phyloP scores from a whole-genome alignment of 2,797 vertebrate species.

The Staurois parvus region DNA sequence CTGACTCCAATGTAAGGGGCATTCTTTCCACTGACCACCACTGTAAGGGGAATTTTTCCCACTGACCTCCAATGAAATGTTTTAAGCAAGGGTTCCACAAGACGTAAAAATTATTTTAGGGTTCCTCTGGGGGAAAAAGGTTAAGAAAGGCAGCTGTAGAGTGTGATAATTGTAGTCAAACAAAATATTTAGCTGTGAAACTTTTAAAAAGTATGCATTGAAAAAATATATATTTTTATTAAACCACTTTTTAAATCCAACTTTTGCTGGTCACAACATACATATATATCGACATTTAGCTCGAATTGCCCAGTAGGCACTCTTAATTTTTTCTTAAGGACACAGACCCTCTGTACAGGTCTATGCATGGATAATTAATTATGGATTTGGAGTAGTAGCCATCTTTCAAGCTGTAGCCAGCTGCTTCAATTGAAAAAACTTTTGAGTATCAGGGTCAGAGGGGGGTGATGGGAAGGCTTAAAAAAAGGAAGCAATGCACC shows the following conservation, averaged over 20 bases:
- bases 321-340: not conserved
- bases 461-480: not conserved
- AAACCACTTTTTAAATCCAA: not conserved
- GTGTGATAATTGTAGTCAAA: too few species aligned
- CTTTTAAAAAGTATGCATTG: not conserved
- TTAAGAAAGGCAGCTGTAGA: too few species aligned
- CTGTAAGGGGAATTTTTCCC: too few species aligned
- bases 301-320: not conserved
- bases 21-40: too few species aligned
- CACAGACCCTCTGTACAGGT: not conserved
- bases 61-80: too few species aligned
- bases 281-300: not conserved
- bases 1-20: too few species aligned
- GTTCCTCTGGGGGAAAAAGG: too few species aligned
- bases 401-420: not conserved
- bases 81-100: too few species aligned
- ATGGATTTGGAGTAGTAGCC: not conserved
- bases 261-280: slow-evolving; percentile 8
- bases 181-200: too few species aligned
- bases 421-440: slow-evolving; percentile 8
- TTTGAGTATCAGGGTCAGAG: not conserved
- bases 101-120: too few species aligned
- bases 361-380: slow-evolving; percentile 4
- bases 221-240: not conserved
- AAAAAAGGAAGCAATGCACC: not conserved